Base-by-base conservation (phyloP, 2,797 vertebrate species). In the Linurgus olivaceus region DNA sequence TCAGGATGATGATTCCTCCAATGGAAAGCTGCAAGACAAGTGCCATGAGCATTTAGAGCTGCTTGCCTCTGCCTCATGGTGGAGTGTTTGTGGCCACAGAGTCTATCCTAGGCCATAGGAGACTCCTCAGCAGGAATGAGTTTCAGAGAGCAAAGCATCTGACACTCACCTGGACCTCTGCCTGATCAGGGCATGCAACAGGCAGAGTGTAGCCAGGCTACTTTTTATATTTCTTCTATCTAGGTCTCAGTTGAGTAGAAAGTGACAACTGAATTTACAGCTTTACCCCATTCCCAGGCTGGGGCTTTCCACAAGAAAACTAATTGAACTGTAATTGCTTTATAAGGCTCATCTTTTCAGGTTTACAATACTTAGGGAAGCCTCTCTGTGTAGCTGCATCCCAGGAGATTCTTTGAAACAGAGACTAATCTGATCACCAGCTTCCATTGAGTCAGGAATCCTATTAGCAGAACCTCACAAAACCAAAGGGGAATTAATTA, bases 1-100 rank as follows among this genome's bases (percentile, higher is more conserved):
- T 99, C 96, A 99, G 98, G 95, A 99, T 99, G 96, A 99, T 99
- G 97, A 99, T 99, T 70, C 99, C 99, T 8, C 99, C 99, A 0
- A 99, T 99, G 83, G 99, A 99, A 74, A 99, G 98, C 99, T 99
- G 97, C 31, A 77, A 93, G 52, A 59, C 24, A 59, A 94, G 66
- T 10, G 63, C 59, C 58, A 40, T 13, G 20, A 63, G 23, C 26
- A 21, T 85, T 63, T 35, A 87, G 8, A 54, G n/a, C 29, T 71
- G 24, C 50, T 84, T 72, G 28, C 18, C 10, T 75, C 44, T 78
- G 78, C 33, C 42, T 87, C 6, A 1, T 24, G 23, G 23, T 31
- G 17, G 18, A 58, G 44, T 19, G 21, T 55, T 68, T 37, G 28
- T 42, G 7, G 38, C 31, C 78, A 55, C 19, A 40, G 44, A 29